A percentile compares a stretch with the other conserved stretches of the same genome.
Evolutionary conservation across 2,888 invertebrate genomes (phyloP).

Genomic region (Pyralis farinalis): DNA sequence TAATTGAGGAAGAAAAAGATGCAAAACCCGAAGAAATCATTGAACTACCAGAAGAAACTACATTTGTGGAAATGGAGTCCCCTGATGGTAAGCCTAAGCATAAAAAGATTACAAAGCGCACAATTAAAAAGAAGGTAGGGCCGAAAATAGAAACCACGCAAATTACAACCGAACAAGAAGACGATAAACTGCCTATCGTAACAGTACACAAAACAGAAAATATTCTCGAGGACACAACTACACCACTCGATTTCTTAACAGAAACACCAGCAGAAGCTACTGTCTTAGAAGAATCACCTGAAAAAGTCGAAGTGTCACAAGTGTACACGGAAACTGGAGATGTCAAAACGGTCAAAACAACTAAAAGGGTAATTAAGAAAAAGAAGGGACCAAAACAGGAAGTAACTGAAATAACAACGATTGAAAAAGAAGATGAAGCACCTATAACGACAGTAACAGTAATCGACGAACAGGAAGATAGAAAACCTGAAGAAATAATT

Average conservation of each 20-base stretch:
- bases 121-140: conserved; percentile 34
- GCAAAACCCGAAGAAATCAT: conserved; percentile 18
- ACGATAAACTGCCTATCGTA: conserved; percentile 29
- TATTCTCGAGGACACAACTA: conserved; percentile 28
- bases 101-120: conserved; percentile 38
- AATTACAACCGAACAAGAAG: conserved; percentile 18
- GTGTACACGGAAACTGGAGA: conserved; percentile 45
- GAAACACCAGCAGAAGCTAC: conserved; percentile 23
- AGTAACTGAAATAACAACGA: conserved; percentile 64
- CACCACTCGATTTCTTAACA: conserved; percentile 19
- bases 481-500: conserved; percentile 14
- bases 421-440: conserved; percentile 51
- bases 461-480: conserved; percentile 26
- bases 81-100: conserved; percentile 27
- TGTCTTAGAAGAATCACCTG: conserved; percentile 27
- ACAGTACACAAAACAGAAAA: conserved; percentile 27
- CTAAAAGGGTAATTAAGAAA: conserved; percentile 44
- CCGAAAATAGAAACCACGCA: conserved; percentile 26
- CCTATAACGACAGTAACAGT: conserved; percentile 42
- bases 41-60: conserved; percentile 28
- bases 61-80: conserved; percentile 41
- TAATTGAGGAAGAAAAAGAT: not conserved
- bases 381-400: conserved; percentile 60
- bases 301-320: conserved; percentile 16
- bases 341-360: conserved; percentile 29